Percentiles rank a stretch among this genome's conserved stretches.
These are phyloP conservation scores for Gonioctena quinquepunctata DNA, from an alignment of 1,140 invertebrate genomes.

Conservation along the genomic window DNA sequence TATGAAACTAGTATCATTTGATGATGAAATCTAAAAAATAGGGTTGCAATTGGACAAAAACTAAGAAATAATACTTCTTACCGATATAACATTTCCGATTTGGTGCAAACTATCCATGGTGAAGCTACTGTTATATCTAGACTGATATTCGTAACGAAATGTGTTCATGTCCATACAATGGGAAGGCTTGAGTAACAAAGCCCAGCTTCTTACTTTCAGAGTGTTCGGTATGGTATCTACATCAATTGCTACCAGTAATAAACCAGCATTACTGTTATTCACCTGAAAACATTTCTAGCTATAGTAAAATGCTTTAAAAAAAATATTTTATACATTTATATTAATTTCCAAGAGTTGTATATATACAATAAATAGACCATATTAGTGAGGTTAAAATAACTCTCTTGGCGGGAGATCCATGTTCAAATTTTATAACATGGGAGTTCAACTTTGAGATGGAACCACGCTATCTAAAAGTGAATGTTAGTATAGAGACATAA, in stretches of 20 bases:
- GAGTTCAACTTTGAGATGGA: too few species aligned
- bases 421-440: too few species aligned
- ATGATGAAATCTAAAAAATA: conserved; percentile 31
- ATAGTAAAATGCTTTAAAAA: too few species aligned
- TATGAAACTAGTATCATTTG: conserved; percentile 38
- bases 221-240: conserved; percentile 34
- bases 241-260: conserved; percentile 37
- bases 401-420: too few species aligned
- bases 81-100: conserved; percentile 43
- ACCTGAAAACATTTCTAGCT: conserved; percentile 29
- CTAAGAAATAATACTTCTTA: conserved; percentile 19
- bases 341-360: too few species aligned
- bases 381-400: too few species aligned
- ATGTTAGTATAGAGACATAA: too few species aligned
- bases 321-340: too few species aligned
- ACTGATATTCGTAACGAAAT: conserved; percentile 43
- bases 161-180: conserved; percentile 37
- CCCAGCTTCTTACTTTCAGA: conserved; percentile 45
- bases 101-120: conserved; percentile 41
- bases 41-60: not conserved
- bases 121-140: conserved; percentile 43
- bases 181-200: conserved; percentile 45
- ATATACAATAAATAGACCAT: not conserved
- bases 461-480: too few species aligned
- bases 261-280: conserved; percentile 38